Evolutionary conservation across 2,797 vertebrate species (phyloP).

Genomic region (Thaleichthys pacificus): DNA sequence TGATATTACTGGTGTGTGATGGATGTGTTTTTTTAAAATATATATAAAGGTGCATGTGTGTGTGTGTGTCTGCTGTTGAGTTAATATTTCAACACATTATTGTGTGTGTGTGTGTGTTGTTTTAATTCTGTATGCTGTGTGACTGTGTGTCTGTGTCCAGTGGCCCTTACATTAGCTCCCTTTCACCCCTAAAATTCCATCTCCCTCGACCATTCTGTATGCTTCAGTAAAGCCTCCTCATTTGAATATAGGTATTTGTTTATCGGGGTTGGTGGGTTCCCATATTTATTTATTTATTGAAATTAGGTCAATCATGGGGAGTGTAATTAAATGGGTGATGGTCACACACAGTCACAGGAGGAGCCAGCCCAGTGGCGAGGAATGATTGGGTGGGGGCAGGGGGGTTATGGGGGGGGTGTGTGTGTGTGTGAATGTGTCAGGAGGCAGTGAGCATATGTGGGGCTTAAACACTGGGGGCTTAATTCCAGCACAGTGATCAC

Average conservation of each 20-base stretch:
- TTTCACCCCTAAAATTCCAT: constrained; percentile 59
- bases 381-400: constrained; percentile 66
- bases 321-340: constrained; percentile 81
- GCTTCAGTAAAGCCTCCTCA: constrained; percentile 55
- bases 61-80: neutral
- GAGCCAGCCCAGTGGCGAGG: constrained; percentile 74
- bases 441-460: constrained; percentile 72
- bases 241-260: constrained; percentile 77
- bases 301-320: constrained; percentile 73
- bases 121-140: constrained; percentile 5
- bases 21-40: neutral
- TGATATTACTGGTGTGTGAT: neutral
- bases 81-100: too few species aligned
- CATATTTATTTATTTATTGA: constrained; percentile 76
- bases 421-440: constrained; percentile 35
- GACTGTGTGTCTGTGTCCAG: constrained; percentile 50
- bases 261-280: constrained; percentile 70
- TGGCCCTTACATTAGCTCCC: constrained; percentile 58
- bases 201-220: constrained; percentile 52
- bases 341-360: constrained; percentile 69
- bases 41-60: neutral
- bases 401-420: constrained; percentile 34
- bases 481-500: constrained; percentile 76
- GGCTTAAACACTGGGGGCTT: constrained; percentile 68
- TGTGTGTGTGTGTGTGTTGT: constrained; percentile 13